Percentiles rank a stretch among this genome's conserved stretches.
Conservation (phyloP, 1,140 invertebrate genomes). For the Anoplolepis gracilipes region DNA sequence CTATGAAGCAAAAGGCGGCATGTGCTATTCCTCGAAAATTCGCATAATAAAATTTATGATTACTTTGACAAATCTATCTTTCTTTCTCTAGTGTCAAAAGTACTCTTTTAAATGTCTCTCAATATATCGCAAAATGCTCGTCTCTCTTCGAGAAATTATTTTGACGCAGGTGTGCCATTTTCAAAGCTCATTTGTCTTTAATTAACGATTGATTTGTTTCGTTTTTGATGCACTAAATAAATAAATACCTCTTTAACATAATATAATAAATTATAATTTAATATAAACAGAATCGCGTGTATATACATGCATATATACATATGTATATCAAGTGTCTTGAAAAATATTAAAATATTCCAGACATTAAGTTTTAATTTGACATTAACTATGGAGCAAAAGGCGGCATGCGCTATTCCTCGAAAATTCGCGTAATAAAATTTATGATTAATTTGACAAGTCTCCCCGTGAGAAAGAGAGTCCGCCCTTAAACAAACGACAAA, state of each 20-base stretch:
- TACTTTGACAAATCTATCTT: neutral
- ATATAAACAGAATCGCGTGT: too few species aligned
- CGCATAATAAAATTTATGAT: neutral
- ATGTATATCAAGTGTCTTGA: too few species aligned
- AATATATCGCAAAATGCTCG: neutral
- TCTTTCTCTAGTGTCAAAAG: constrained; percentile 7
- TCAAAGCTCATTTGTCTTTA: too few species aligned
- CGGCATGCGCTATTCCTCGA: neutral
- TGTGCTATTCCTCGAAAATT: neutral
- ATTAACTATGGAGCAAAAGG: too few species aligned
- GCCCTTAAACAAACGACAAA: constrained; percentile 17
- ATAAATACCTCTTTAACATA: neutral
- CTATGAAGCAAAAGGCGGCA: neutral
- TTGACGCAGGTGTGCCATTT: too few species aligned
- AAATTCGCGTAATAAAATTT: neutral
- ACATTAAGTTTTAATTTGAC: neutral
- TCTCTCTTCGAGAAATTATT: neutral
- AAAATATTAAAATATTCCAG: neutral
- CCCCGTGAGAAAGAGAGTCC: neutral
- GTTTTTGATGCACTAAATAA: neutral
- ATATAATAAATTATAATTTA: too few species aligned
- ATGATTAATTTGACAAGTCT: neutral
- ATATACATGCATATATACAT: too few species aligned
- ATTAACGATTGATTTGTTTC: too few species aligned
- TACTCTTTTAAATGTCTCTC: neutral